Evolutionary conservation across 2,113 vertebrate genomes (phyloP), one percentile per base, ranked within the genome.

Genomic region (Chaetodon trifascialis): DNA sequence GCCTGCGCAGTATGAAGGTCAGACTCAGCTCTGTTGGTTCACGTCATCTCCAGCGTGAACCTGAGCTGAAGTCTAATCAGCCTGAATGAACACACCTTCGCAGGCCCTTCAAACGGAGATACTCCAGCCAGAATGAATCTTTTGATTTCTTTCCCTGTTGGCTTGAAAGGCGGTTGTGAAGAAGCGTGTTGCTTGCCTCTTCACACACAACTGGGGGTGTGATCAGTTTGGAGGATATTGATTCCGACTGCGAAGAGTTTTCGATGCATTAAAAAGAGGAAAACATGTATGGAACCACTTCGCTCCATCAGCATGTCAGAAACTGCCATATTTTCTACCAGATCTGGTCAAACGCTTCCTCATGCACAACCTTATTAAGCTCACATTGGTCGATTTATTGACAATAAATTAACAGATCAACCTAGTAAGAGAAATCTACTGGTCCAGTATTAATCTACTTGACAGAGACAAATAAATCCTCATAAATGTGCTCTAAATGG

Each of bases 61-160:
- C 46, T 69, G 73, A 65, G 34, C 56, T 52, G 42, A 56, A 19
- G 66, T 70, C 46, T 77, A 68, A 84, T 72, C 51, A 76, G 55
- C 47, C 40, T 44, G 23, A 80, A 67, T 65, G 51, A 25, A 84
- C 64, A 51, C 76, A 77, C 34, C 42, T 78, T 67, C 34, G 36
- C 47, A 44, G 38, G 58, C 38, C n/a, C 21, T 72, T 55, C 14
- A 19, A 72, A 79, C 34, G 47, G 6, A 44, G 6, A 59, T 30
- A 30, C 30, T 30, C 19, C 36, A 30, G 6, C 44, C 15, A 55
- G 40, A 76, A 19, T 42, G 4, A n/a, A 21, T n/a, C 4, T 23
- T 8, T 40, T 8, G 38, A 40, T 40, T 40, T 40, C 8, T 40
- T 21, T 60, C 25, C 19, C 38, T 44, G 36, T 55, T 23, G 4